Conservation (phyloP, 2,797 vertebrate genomes). For the Hydrophis major region DNA sequence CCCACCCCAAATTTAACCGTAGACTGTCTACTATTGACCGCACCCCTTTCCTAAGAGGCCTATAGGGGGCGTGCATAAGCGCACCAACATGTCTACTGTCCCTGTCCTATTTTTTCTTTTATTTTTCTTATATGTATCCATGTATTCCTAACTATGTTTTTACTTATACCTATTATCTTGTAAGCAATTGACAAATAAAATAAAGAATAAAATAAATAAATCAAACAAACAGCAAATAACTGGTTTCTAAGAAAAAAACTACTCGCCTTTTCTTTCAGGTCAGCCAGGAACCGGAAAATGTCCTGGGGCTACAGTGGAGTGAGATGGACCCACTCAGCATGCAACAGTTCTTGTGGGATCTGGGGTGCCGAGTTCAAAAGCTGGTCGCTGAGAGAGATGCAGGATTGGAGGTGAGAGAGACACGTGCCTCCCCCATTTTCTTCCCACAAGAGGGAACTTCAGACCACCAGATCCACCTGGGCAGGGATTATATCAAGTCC, state of each 20-base stretch:
- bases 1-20: no score
- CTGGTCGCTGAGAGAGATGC: conserved; percentile 82
- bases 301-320: conserved; percentile 80
- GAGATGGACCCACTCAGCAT: conserved; percentile 71
- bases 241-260: not conserved
- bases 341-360: conserved; percentile 73
- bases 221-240: not conserved
- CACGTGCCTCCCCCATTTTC: no score
- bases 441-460: not conserved
- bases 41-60: no score
- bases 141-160: no score
- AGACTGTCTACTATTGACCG: no score
- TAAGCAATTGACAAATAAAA: no score
- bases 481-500: not conserved
- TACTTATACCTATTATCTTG: no score
- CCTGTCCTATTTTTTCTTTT: no score
- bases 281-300: conserved; percentile 80
- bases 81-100: no score
- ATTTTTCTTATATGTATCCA: no score
- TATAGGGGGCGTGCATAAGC: no score
- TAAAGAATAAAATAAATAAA: no score
- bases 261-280: conserved; percentile 69
- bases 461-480: not conserved
- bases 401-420: conserved; percentile 77
- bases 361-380: conserved; percentile 76